Base-by-base conservation (phyloP, 2,113 vertebrate genomes). In the Limnothrissa miodon region DNA sequence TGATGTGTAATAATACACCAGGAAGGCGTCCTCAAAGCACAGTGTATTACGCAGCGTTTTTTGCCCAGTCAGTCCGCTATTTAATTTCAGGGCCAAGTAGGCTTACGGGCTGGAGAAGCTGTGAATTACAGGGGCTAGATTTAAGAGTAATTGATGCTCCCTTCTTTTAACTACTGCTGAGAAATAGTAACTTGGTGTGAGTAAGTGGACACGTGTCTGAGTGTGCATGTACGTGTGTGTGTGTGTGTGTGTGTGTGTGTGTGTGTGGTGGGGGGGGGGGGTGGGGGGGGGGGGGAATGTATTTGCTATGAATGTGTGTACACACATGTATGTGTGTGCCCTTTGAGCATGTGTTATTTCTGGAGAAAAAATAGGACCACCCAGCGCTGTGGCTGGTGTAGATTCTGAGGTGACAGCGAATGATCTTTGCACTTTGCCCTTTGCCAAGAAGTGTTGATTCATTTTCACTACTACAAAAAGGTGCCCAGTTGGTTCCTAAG, bases 361-460 rank as follows among this genome's bases (percentile, higher is more conserved):
- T 56, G 51, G 19, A 56, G 19, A 42, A 56, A 56, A 21, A 53
- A 53, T 19, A 9, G 29, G 66, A 74, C 66, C 66, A 74, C 66
- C 66, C 66, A 74, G 66, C 36, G 66, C 13, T 39, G 66, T 74
- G 66, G 33, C 66, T 15, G 29, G 29, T 74, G 33, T 74, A 33
- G 66, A 33, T 74, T 36, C 66, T 11, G 66, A 29, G 29, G 33
- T 74, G 66, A 74, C 66, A 13, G 29, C 1, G 66, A 74, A 74
- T 13, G 66, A 74, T 74, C 66, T 74, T 74, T 74, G 66, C 66
- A 74, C 66, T 74, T 74, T 74, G 66, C 66, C 66, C 66, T 74
- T 25, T 74, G 33, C 66, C 66, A 74, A 33, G 66, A 36, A 74
- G 66, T 74, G 66, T 17, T 74, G 66, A 74, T 74, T 74, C 29